Base-by-base conservation (phyloP, 2,888 invertebrate species). In the Xylota sylvarum region DNA sequence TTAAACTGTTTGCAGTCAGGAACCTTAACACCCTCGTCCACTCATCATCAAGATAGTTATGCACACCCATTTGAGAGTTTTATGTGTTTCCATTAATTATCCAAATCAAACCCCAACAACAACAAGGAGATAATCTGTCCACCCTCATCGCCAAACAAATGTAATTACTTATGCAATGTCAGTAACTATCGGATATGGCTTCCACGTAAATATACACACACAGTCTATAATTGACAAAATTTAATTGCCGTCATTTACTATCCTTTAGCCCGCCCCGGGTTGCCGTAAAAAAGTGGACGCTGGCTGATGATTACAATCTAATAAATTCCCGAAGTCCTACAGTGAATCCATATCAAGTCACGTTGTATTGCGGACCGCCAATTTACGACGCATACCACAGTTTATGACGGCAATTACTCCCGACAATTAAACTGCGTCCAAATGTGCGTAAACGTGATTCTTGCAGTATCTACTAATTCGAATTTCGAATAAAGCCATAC, bases 341-440 rank as follows among this genome's bases (percentile, higher is more conserved):
- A 58, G n/a, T 72, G 52, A 60, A 85, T 37, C 46, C 74, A 7
- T 32, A 67, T 35, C 19, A 27, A 60, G 69, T 70, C 43, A 69
- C 55, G 73, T 69, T 40, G 50, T 43, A 27, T 64, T 43, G 46
- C 58, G 32, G 37, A 37, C 19, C 64, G 46, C 30, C 64, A 65
- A 62, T 85, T 69, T 76, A 70, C 74, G 76, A 65, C 58, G 70
- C 58, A 85, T 80, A 80, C 65, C 64, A 46, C 9, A 14, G 9
- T 65, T 70, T 76, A 80, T 46, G 60, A 58, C 43, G 30, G 55
- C 55, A 74, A 76, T 80, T 65, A 65, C 65, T 70, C n/a, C 12
- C 37, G 48, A 69, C 67, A 77, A 77, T 77, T 77, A 77, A 70
- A 60, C 17, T 17, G 48, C 27, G 35, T 3, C 23, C 3, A 3